These are phyloP conservation scores for Gymnocheta viridis DNA, from an alignment of 2,888 invertebrate genomes.

Conservation along the genomic window DNA sequence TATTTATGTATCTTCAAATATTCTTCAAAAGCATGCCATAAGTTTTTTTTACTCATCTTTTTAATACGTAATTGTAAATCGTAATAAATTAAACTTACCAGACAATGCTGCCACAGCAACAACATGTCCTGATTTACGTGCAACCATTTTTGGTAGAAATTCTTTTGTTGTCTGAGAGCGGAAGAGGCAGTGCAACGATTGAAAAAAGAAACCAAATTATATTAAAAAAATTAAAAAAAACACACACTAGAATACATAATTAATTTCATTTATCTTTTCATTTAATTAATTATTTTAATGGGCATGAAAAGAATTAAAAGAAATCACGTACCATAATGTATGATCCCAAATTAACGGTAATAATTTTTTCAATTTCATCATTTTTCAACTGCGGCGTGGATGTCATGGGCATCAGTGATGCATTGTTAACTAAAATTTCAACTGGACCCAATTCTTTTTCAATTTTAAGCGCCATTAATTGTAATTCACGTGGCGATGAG, in stretches of 20 bases:
- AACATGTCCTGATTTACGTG: conserved; percentile 81
- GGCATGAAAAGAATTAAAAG: conserved; percentile 12
- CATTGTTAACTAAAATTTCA: conserved; percentile 83
- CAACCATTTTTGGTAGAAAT: conserved; percentile 82
- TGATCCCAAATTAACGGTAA: conserved; percentile 82
- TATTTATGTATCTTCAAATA: neutral
- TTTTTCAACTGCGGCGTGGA: conserved; percentile 80
- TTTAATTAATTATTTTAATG: conserved; percentile 15
- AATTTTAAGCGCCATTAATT: conserved; percentile 78
- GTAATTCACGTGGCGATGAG: conserved; percentile 79
- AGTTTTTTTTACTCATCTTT: conserved; percentile 28
- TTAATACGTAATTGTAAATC: neutral
- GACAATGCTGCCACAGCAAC: conserved; percentile 82
- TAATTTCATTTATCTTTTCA: conserved; percentile 40
- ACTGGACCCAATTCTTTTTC: conserved; percentile 81
- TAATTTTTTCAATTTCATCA: conserved; percentile 81
- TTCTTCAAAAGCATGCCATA: neutral
- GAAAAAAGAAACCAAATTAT: neutral
- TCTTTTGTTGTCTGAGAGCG: conserved; percentile 80
- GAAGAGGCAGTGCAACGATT: neutral
- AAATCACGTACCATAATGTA: conserved; percentile 81
- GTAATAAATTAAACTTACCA: conserved; percentile 72
- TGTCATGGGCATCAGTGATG: conserved; percentile 81
- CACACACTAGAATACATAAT: conserved; percentile 33
- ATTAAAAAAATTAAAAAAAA: conserved; percentile 39